Evolutionary conservation across 2,797 vertebrate species (phyloP), one percentile per base, ranked within the genome.

Genomic region (Petrocephalus schoutedeni): DNA sequence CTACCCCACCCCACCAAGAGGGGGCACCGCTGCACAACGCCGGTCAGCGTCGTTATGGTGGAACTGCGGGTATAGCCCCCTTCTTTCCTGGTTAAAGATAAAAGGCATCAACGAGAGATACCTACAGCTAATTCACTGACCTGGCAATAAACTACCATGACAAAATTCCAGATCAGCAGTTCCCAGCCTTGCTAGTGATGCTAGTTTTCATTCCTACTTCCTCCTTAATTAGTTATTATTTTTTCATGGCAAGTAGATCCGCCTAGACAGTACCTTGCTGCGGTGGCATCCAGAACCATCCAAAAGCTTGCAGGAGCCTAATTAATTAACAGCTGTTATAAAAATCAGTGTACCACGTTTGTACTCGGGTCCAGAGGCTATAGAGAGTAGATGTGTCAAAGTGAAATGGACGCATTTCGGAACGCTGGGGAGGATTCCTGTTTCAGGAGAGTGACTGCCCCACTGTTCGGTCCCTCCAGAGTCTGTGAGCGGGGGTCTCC

Each of bases 21-120:
- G 95, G 95, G 3, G 92, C 95, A 1, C 90, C 95, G 0, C 93
- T 96, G 56, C 96, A 97, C 2, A 93, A 93, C 0, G 93, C 94
- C 89, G 94, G 96, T 91, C 96, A 97, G 92, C 93, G 93, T 36
- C 95, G 94, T 5, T 95, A 96, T 0, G 95, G 96, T 3, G 96
- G 96, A 88, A 96, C 95, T 67, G 93, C 95, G 95, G 98, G 97
- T 98, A 95, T 0, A 74, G 23, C 45, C 45, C 23, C 28, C 23
- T 16, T 16, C 64, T 41, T 2, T 10, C 36, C 32, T 77, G 19
- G 8, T 74, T 19, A 12, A 45, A 77, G 36, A 45, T 45, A 77
- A 74, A 74, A 74, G 32, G 32, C 32, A 74, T 14, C 67, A 14
- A 74, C 16, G 19, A 77, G 14, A 16, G 6, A 77, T 45, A 19